Percentiles rank a stretch among this genome's conserved stretches.
These are phyloP conservation scores for Drosophila anomalata DNA, from an alignment of 2,888 invertebrate species.

Conservation along the genomic window DNA sequence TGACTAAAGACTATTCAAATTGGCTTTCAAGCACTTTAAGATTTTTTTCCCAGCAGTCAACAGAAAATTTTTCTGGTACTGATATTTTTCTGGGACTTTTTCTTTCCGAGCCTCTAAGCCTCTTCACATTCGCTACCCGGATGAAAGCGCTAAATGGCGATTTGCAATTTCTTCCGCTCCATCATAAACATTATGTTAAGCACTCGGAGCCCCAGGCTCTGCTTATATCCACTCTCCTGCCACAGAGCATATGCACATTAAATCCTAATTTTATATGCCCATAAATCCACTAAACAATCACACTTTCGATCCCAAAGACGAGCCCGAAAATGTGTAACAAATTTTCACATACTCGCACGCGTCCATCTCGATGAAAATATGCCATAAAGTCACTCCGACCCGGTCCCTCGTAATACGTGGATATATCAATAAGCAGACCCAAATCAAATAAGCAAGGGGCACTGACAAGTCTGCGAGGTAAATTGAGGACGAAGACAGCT, in stretches of 20 bases:
- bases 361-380: conserved; percentile 65
- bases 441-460: conserved; percentile 78
- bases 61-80: too few relatives aligned
- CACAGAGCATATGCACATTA: conserved; percentile 76
- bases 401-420: conserved; percentile 18
- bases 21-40: conserved; percentile 4
- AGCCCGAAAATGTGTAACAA: conserved; percentile 63
- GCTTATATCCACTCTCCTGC: conserved; percentile 70
- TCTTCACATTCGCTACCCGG: conserved; percentile 19
- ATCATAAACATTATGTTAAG: conserved; percentile 77
- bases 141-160: conserved; percentile 51
- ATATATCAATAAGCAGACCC: conserved; percentile 69
- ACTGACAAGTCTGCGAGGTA: conserved; percentile 9
- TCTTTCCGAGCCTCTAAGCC: conserved; percentile 46
- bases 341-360: conserved; percentile 74
- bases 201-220: conserved; percentile 57
- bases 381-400: conserved; percentile 66
- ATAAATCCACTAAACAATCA: conserved; percentile 78
- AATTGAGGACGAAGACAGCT: neutral
- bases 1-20: conserved; percentile 21
- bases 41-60: neutral
- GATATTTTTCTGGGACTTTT: conserved; percentile 11
- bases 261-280: conserved; percentile 79
- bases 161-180: conserved; percentile 54
- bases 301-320: conserved; percentile 53